Base-by-base conservation (phyloP, 2,797 vertebrate species). In the Macrochelys suwanniensis region DNA sequence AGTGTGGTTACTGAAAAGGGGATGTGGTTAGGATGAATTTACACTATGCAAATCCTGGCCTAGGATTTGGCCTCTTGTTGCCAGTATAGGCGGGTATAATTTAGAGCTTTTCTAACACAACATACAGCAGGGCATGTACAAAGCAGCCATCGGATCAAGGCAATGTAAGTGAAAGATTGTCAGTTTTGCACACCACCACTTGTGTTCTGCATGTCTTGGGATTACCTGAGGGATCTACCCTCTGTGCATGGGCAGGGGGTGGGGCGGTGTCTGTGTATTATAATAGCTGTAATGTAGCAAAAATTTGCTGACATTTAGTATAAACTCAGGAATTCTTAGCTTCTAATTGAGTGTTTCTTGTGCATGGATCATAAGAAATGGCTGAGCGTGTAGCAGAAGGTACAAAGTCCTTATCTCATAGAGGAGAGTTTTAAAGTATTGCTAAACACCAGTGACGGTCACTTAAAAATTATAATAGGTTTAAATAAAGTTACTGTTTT, bases 381-480 rank as follows among this genome's bases (percentile, higher is more conserved):
- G 8, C 16, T 56, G 1, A 25, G 7, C 26, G 7, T 37, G 7
- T 21, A 80, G 80, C 28, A 95, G 59, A 54, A 96, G 78, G 82
- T 84, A 78, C 12, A 80, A 88, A 87, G 45, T 19, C 42, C 49
- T 33, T 45, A 6, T 23, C 83, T 61, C 0, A 1, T 87, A 53
- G 51, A 77, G 31, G 57, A 49, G 74, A 80, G 85, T 86, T 16
- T 53, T 82, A 16, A 93, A 92, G 51, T 59, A 42, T 2, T 74
- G 23, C 77, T 91, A n/a, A 80, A 7, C 4, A 71, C 80, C 80
- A 80, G 17, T n/a, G 53, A 7, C 47, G 53, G 85, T 93, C 56
- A 50, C 61, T 94, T 53, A 85, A 90, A 96, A 96, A 87, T 10
- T 6, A 37, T 50, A 15, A 2, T 7, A 54, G 57, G 61, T 89